phyloP scores from a whole-genome alignment of 1,140 invertebrate genomes.

The Wasmannia auropunctata region DNA sequence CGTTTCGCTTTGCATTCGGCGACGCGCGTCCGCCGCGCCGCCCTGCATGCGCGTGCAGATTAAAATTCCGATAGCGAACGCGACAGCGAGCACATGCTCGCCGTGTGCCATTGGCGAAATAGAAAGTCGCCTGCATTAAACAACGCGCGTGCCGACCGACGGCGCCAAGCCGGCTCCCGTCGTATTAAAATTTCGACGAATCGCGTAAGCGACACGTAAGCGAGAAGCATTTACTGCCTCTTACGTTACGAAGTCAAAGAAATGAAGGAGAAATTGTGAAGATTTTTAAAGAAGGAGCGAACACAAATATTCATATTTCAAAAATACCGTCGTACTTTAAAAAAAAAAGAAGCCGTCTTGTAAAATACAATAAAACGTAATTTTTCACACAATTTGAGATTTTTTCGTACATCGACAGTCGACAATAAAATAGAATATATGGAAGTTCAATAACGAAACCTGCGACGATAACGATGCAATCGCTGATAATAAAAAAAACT shows the following conservation, averaged over 20 bases:
- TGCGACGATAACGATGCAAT: not conserved
- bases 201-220: not conserved
- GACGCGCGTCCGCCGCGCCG: not conserved
- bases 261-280: not conserved
- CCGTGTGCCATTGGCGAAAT: not conserved
- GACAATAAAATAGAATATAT: not conserved
- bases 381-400: not conserved
- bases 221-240: not conserved
- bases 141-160: not conserved
- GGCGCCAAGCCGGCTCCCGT: not conserved
- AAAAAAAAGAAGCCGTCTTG: not conserved
- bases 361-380: not conserved
- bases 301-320: not conserved
- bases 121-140: constrained; percentile 21
- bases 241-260: not conserved
- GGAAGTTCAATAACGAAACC: not conserved
- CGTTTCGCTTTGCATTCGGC: constrained; percentile 33
- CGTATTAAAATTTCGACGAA: constrained; percentile 14
- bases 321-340: not conserved
- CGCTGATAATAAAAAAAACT: not conserved
- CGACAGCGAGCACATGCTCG: not conserved
- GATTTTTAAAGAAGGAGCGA: not conserved
- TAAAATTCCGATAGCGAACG: constrained; percentile 42
- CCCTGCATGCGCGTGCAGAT: not conserved
- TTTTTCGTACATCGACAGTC: not conserved